Percentiles rank a stretch among this genome's conserved stretches.
phyloP scores from a whole-genome alignment of 2,113 vertebrate genomes.

The Hydrolagus affinis region DNA sequence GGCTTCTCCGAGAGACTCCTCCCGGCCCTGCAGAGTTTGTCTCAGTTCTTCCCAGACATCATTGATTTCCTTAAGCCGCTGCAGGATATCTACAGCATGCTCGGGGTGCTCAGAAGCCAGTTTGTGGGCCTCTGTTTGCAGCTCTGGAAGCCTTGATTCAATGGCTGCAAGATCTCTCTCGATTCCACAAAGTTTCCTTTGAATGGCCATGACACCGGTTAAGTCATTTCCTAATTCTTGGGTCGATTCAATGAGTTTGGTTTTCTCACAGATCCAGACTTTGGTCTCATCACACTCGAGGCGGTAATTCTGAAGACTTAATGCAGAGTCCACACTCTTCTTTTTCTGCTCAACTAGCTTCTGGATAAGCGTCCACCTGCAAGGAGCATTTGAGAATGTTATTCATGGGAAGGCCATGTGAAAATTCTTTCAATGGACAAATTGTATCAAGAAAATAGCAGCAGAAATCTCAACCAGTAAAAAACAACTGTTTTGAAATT shows the following conservation, averaged over 20 bases:
- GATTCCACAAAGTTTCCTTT: conserved; percentile 83
- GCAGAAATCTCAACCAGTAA: too few relatives aligned
- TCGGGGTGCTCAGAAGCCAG: conserved; percentile 70
- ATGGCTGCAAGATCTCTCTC: conserved; percentile 78
- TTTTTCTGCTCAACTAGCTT: conserved; percentile 66
- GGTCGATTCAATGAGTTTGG: conserved; percentile 71
- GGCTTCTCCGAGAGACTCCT: conserved; percentile 77
- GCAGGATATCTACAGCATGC: conserved; percentile 56
- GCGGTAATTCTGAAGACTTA: conserved; percentile 78
- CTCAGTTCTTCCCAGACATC: conserved; percentile 69
- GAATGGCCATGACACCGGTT: conserved; percentile 78
- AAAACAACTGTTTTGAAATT: too few relatives aligned
- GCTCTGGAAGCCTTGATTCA: conserved; percentile 56
- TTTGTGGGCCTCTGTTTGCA: conserved; percentile 62
- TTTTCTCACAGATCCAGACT: conserved; percentile 82
- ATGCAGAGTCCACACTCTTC: conserved; percentile 66
- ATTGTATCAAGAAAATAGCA: too few relatives aligned
- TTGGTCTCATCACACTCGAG: conserved; percentile 83
- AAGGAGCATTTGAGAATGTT: not conserved
- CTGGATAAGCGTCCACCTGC: conserved; percentile 80
- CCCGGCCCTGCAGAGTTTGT: conserved; percentile 61
- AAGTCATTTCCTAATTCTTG: conserved; percentile 79
- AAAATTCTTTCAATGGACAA: too few relatives aligned
- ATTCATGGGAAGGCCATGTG: not conserved
- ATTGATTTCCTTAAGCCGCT: conserved; percentile 46